Conservation (phyloP, 1,140 invertebrate species). For the Proales similis region DNA sequence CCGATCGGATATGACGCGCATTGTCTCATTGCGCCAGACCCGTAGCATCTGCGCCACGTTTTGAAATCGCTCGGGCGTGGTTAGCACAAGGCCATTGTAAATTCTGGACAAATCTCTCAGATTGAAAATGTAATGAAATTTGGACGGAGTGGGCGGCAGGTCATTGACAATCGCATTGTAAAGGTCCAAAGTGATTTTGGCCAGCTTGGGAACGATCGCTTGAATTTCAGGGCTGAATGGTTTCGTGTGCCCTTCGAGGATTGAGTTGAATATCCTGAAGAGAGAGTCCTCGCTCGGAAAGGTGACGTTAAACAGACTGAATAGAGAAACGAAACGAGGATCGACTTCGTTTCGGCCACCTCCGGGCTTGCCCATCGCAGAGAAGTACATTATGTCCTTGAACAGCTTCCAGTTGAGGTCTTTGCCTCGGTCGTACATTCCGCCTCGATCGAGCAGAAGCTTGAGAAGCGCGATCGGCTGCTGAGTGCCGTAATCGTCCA, state of each 20-base stretch:
- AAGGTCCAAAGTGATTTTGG: constrained; percentile 70
- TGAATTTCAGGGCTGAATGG: constrained; percentile 64
- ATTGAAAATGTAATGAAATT: constrained; percentile 90
- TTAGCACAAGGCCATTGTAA: constrained; percentile 68
- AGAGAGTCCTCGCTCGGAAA: constrained; percentile 63
- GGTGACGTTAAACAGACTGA: constrained; percentile 73
- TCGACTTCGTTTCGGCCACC: constrained; percentile 80
- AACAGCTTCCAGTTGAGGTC: constrained; percentile 79
- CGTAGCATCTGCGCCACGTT: constrained; percentile 67
- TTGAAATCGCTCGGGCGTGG: constrained; percentile 60
- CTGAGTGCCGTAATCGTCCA: constrained; percentile 77
- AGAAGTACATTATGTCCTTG: constrained; percentile 63
- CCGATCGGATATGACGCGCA: constrained; percentile 73
- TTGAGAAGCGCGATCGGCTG: constrained; percentile 83
- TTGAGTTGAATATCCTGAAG: constrained; percentile 61
- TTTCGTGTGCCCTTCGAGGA: constrained; percentile 67
- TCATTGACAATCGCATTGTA: constrained; percentile 68
- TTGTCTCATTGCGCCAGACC: constrained; percentile 81
- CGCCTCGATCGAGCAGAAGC: constrained; percentile 71
- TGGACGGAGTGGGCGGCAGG: constrained; percentile 78
- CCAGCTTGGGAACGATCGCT: constrained; percentile 60
- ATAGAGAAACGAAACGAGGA: constrained; percentile 77
- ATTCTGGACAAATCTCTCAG: constrained; percentile 77
- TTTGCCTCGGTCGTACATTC: constrained; percentile 78
- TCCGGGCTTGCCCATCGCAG: constrained; percentile 63